A percentile compares a stretch with the other conserved stretches of the same genome.
Conservation (phyloP, 2,797 vertebrate genomes). For the Holocentrus rufus region DNA sequence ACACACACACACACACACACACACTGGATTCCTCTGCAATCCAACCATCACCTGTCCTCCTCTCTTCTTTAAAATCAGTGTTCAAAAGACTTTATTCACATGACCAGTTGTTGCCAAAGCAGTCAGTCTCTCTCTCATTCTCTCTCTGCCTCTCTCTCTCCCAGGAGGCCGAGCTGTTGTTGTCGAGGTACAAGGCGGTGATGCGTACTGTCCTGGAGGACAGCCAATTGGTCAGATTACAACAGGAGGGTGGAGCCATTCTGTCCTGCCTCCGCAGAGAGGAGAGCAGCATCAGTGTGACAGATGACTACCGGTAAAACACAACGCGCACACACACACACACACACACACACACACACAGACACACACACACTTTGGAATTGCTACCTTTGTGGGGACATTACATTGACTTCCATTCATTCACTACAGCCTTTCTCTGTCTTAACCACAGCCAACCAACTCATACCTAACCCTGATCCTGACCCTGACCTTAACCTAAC, state of each 20-base stretch:
- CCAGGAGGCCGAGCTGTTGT: constrained; percentile 85
- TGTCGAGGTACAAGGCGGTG: constrained; percentile 79
- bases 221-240: constrained; percentile 83
- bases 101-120: too few species aligned
- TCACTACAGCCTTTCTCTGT: too few species aligned
- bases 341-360: too few species aligned
- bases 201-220: constrained; percentile 89
- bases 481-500: too few species aligned
- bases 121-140: not conserved
- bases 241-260: constrained; percentile 87
- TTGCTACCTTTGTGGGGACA: too few species aligned
- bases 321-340: not conserved
- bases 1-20: not conserved
- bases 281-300: constrained; percentile 76
- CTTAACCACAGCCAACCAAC: too few species aligned
- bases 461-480: too few species aligned
- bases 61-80: too few species aligned
- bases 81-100: too few species aligned
- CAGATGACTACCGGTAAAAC: constrained; percentile 84
- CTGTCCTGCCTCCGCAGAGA: constrained; percentile 88
- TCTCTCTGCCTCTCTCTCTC: not conserved
- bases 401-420: too few species aligned
- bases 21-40: not conserved
- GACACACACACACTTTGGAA: too few species aligned
- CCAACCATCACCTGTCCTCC: too few species aligned